Conservation (phyloP, 2,797 vertebrate species). For the Dendrocincla fuliginosa region DNA sequence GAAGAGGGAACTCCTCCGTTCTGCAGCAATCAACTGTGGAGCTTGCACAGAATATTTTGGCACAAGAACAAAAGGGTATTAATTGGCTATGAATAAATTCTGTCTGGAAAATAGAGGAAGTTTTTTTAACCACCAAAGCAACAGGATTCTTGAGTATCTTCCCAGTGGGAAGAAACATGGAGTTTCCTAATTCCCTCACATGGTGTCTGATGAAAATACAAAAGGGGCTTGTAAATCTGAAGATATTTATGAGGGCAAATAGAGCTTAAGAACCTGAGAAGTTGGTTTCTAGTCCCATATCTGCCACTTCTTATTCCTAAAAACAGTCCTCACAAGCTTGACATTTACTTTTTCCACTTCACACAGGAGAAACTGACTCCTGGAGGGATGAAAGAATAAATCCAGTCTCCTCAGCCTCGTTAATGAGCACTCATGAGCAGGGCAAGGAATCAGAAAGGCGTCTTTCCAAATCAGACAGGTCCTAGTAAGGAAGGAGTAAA, state of each 20-base stretch:
- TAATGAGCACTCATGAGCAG: neutral
- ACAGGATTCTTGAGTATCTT: neutral
- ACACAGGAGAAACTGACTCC: neutral
- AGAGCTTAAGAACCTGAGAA: neutral
- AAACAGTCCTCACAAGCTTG: neutral
- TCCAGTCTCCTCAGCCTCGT: neutral
- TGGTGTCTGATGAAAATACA: neutral
- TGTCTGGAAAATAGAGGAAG: neutral
- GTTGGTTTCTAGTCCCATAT: neutral
- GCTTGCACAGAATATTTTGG: neutral
- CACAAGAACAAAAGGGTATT: neutral
- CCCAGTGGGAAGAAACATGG: neutral
- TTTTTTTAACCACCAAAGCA: neutral
- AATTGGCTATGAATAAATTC: slow-evolving; percentile 5
- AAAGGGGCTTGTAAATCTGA: neutral
- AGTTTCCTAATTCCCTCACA: neutral
- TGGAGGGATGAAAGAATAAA: neutral
- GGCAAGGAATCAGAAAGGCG: neutral
- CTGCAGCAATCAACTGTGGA: neutral
- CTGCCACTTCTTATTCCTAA: neutral
- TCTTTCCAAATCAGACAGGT: neutral
- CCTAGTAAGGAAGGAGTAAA: neutral
- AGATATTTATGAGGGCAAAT: neutral
- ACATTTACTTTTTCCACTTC: neutral
- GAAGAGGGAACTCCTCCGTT: neutral